A percentile compares a stretch with the other conserved stretches of the same genome.
phyloP scores from a whole-genome alignment of 2,888 invertebrate species.

The Agrilus mali region DNA sequence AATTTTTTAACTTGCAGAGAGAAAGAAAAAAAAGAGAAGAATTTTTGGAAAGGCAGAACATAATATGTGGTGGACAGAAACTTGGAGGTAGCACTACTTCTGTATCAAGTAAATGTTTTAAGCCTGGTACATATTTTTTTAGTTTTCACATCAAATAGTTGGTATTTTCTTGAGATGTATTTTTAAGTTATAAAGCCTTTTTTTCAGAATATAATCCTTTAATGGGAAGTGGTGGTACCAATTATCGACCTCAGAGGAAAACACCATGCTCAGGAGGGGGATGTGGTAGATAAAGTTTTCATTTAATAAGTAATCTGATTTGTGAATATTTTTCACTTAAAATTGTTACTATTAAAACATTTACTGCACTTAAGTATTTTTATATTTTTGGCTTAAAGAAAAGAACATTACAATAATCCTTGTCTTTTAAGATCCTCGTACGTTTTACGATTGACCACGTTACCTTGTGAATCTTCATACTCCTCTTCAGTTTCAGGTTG shows the following conservation, averaged over 20 bases:
- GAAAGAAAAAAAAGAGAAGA: conserved; percentile 25
- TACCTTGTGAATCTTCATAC: conserved; percentile 96
- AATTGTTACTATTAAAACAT: neutral
- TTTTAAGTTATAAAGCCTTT: neutral
- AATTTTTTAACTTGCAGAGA: conserved; percentile 18
- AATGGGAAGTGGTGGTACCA: conserved; percentile 25
- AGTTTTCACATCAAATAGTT: neutral
- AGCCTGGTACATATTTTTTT: conserved; percentile 16
- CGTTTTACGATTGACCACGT: conserved; percentile 97
- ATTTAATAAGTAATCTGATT: neutral
- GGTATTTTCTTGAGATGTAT: neutral
- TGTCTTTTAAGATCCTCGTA: conserved; percentile 98
- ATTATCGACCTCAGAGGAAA: conserved; percentile 27
- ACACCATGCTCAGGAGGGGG: conserved; percentile 29
- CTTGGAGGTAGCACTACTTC: conserved; percentile 16
- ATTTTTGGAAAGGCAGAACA: conserved; percentile 15
- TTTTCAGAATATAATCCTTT: conserved; percentile 30
- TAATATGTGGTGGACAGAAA: conserved; percentile 17
- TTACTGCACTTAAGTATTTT: neutral
- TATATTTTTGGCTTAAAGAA: neutral
- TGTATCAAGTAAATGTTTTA: conserved; percentile 11
- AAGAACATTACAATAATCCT: conserved; percentile 64
- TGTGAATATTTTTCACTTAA: neutral
- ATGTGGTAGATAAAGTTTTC: conserved; percentile 21
- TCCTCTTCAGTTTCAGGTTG: conserved; percentile 96